These are phyloP conservation scores for Lepeophtheirus nordmannii DNA, from an alignment of 2,888 invertebrate genomes.

Conservation along the genomic window DNA sequence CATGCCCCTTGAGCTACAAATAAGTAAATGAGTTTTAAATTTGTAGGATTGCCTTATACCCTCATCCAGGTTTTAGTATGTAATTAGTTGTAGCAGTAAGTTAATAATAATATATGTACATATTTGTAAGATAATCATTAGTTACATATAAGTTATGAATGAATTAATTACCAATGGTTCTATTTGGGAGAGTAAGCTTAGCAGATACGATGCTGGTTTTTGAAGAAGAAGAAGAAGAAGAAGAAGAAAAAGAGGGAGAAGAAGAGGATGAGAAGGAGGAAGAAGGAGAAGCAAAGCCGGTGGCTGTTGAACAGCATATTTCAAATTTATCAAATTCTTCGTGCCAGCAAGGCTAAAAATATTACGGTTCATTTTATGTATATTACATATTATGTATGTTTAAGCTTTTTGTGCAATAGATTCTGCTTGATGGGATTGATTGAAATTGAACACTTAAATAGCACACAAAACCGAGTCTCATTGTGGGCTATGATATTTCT, in stretches of 20 bases:
- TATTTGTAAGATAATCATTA: background rate
- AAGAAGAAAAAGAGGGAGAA: background rate
- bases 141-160: background rate
- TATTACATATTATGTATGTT: background rate
- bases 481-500: too few relatives aligned
- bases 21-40: too few relatives aligned
- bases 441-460: too few relatives aligned
- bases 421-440: too few relatives aligned
- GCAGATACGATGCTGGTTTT: background rate
- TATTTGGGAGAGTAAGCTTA: constrained; percentile 1
- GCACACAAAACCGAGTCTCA: too few relatives aligned
- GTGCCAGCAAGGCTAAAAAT: constrained; percentile 14
- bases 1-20: background rate
- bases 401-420: background rate
- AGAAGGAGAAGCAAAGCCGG: background rate
- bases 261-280: background rate
- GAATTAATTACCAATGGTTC: background rate
- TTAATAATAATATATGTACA: background rate
- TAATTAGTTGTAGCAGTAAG: background rate
- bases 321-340: constrained; percentile 8
- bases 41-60: too few relatives aligned
- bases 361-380: background rate
- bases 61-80: too few relatives aligned
- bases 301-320: constrained; percentile 15
- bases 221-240: background rate